Conservation (phyloP, 2,113 vertebrate species). For the Rhinichthys klamathensis region DNA sequence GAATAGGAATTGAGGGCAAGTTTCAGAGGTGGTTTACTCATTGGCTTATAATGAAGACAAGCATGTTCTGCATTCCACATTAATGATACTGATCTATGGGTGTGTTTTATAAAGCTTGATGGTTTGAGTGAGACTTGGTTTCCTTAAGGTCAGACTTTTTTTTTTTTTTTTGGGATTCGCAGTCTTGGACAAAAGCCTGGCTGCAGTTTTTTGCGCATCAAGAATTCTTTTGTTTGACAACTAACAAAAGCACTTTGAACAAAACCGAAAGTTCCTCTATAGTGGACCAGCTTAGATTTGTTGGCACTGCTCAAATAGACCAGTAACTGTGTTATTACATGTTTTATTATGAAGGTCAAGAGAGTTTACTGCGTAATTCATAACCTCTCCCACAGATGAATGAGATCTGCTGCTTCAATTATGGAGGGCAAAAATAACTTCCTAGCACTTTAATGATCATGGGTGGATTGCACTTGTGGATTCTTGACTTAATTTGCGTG, state of each 20-base stretch:
- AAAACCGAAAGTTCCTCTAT: constrained; percentile 33
- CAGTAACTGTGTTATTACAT: neutral
- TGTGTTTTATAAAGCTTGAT: neutral
- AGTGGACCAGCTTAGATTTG: constrained; percentile 15
- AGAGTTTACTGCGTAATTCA: neutral
- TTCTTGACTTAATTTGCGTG: neutral
- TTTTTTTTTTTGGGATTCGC: neutral
- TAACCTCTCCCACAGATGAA: neutral
- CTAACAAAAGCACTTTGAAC: constrained; percentile 31
- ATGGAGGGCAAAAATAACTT: neutral
- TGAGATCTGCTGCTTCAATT: constrained; percentile 9
- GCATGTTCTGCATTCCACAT: neutral
- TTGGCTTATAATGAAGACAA: neutral
- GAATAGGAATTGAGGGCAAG: neutral
- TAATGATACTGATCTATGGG: neutral
- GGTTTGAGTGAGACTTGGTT: neutral
- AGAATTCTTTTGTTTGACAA: constrained; percentile 38
- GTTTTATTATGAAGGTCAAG: constrained; percentile 13
- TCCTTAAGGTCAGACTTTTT: neutral
- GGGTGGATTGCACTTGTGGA: neutral
- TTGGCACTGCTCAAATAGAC: neutral
- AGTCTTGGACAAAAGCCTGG: neutral
- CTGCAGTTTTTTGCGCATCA: constrained; percentile 7
- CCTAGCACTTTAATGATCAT: neutral
- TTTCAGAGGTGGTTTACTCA: neutral